Base-by-base conservation (phyloP, 1,140 invertebrate species). In the Drosophila repleta region DNA sequence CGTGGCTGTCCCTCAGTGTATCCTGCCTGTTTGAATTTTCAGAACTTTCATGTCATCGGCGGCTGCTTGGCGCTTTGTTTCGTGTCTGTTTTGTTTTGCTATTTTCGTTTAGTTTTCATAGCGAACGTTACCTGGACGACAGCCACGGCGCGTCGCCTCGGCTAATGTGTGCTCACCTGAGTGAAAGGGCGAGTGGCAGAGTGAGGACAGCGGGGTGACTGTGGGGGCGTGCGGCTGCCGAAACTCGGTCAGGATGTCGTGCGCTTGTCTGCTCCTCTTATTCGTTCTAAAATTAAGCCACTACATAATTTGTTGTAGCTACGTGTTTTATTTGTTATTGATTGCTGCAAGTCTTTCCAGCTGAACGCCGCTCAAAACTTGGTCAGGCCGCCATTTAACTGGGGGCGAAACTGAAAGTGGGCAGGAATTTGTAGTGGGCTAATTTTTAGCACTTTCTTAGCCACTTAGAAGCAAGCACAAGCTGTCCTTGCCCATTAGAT, bases 91-190 rank as follows among this genome's bases (percentile, higher is more conserved):
- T 64, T 64, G 66, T 65, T 75, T 46, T 61, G 67, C 57, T 88
- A 76, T 88, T 79, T 79, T 88, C 83, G 83, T 88, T 88, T 83
- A 76, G 84, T 88, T 88, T 88, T 83, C 76, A 88, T 88, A 76
- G 67, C 83, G 83, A 74, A 74, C 76, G 83, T 88, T 89, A 67
- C 84, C 76, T 69, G 79, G 81, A 78, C 71, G 66, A 88, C 84
- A 39, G 69, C 18, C 20, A 39, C 39, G 49, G 29, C 56, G 49
- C 39, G 49, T 39, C 56, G 68, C 52, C 43, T 60, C 45, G 45
- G 5, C 52, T 58, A 56, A 70, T 74, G 75, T 75, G 82, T 87
- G 74, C 63, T 88, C 70, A 73, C 82, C 78, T 87, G 74, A 29
- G 29, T 10, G 29, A 29, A 29, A 29, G 29, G 29, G 8, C 3